These are phyloP conservation scores for Coboldia fuscipes DNA, from an alignment of 1,140 invertebrate species.

Conservation along the genomic window DNA sequence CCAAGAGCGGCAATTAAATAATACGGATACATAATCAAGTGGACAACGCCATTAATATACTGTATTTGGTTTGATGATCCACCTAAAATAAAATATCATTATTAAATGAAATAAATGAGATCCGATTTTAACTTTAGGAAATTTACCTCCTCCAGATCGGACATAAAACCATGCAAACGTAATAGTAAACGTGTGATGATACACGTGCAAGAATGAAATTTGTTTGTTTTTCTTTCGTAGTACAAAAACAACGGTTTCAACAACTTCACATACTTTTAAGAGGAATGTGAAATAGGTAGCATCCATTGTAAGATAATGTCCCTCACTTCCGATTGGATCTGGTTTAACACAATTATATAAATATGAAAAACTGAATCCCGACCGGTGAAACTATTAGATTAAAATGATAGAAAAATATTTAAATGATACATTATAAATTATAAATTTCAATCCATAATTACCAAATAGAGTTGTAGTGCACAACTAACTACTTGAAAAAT, in stretches of 20 bases:
- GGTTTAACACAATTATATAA: too few relatives aligned
- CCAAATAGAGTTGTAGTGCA: too few relatives aligned
- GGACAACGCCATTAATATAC: background rate
- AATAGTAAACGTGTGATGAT: conserved; percentile 36
- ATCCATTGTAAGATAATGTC: too few relatives aligned
- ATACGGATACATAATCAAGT: conserved; percentile 4
- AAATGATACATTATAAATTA: too few relatives aligned
- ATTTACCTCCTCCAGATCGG: conserved; percentile 27
- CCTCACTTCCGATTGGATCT: too few relatives aligned
- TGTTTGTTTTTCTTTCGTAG: conserved; percentile 40
- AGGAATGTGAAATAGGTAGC: conserved; percentile 25
- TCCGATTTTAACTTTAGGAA: background rate
- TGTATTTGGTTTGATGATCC: background rate
- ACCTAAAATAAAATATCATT: background rate
- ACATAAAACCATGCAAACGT: conserved; percentile 37
- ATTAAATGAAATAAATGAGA: background rate
- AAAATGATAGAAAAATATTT: too few relatives aligned
- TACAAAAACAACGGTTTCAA: conserved; percentile 33
- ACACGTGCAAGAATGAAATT: conserved; percentile 35
- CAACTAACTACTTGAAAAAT: conserved; percentile 16
- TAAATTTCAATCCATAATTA: too few relatives aligned
- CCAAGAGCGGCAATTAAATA: conserved; percentile 1
- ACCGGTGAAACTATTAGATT: too few relatives aligned
- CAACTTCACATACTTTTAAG: conserved; percentile 23
- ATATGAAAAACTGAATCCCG: too few relatives aligned